These are phyloP conservation scores for Pseudorhombus dupliciocellatus DNA, from an alignment of 2,113 vertebrate genomes.

Conservation along the genomic window DNA sequence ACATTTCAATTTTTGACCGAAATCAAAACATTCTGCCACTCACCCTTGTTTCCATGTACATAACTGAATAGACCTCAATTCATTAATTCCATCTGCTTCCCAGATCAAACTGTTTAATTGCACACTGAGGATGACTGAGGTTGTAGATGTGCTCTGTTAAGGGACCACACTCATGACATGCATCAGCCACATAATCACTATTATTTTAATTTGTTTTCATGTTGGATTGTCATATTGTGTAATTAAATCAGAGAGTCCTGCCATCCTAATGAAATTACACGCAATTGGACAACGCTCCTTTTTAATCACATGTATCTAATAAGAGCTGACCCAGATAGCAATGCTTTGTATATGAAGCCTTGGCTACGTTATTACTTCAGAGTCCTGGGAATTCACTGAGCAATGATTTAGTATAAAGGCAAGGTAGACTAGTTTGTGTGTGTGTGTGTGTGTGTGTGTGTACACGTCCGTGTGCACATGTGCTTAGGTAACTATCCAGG, in stretches of 20 bases:
- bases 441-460: too few species aligned
- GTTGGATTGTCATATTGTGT: constrained; percentile 47
- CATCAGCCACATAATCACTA: constrained; percentile 53
- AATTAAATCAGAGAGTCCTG: constrained; percentile 62
- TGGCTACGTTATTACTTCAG: constrained; percentile 22
- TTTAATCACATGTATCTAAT: constrained; percentile 61
- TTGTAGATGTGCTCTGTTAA: constrained; percentile 21
- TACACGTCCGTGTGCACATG: too few species aligned
- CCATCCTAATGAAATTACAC: constrained; percentile 61
- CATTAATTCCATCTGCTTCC: constrained; percentile 34
- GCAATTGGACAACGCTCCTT: constrained; percentile 47
- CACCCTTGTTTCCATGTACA: constrained; percentile 13
- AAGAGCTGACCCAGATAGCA: constrained; percentile 53
- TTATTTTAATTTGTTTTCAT: constrained; percentile 70
- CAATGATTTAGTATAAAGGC: constrained; percentile 9
- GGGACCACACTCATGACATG: constrained; percentile 30
- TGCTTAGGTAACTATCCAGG: too few species aligned
- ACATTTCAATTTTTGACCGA: background rate
- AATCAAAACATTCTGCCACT: background rate
- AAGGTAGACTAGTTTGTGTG: background rate
- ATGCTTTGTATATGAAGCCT: constrained; percentile 19
- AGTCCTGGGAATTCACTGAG: constrained; percentile 21
- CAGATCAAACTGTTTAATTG: constrained; percentile 19
- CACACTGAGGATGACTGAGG: constrained; percentile 17
- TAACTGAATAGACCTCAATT: constrained; percentile 53